Percentiles rank a stretch among this genome's conserved stretches.
Evolutionary conservation across 2,113 vertebrate species (phyloP).

Genomic region (Oxyruncus cristatus): DNA sequence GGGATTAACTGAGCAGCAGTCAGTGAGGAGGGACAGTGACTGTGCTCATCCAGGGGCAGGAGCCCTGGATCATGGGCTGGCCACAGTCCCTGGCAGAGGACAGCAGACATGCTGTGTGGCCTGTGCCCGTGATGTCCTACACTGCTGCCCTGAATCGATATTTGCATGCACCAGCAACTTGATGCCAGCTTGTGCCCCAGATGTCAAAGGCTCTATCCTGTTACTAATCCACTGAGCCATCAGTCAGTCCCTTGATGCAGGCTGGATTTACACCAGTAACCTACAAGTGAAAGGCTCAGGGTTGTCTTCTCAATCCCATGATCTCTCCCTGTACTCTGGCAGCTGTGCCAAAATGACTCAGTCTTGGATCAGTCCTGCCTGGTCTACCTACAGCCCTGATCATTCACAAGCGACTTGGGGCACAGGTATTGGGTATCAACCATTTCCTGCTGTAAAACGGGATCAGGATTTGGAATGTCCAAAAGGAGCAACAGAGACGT

Average conservation of each 20-base stretch:
- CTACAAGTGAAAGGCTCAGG: conserved; percentile 18
- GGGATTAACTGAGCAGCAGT: background rate
- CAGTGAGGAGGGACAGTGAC: background rate
- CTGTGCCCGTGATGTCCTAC: rapidly evolving
- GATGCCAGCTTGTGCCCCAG: background rate
- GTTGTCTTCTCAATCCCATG: background rate
- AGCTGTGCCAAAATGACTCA: background rate
- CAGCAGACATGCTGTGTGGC: rapidly evolving
- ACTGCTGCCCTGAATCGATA: background rate
- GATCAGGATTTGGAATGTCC: background rate
- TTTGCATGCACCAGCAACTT: background rate
- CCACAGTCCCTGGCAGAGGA: background rate
- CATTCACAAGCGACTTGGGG: rapidly evolving
- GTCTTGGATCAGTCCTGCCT: background rate
- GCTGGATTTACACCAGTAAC: conserved; percentile 29
- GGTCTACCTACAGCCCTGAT: background rate
- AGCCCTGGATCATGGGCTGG: background rate
- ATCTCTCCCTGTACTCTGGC: background rate
- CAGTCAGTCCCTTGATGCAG: background rate
- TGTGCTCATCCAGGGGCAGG: background rate
- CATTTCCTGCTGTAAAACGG: background rate
- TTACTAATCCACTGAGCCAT: conserved; percentile 11
- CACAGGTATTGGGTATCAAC: background rate
- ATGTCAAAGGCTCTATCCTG: background rate
- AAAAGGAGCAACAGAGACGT: background rate